Conservation (phyloP, 2,888 invertebrate species). For the Synergus umbraculus region DNA sequence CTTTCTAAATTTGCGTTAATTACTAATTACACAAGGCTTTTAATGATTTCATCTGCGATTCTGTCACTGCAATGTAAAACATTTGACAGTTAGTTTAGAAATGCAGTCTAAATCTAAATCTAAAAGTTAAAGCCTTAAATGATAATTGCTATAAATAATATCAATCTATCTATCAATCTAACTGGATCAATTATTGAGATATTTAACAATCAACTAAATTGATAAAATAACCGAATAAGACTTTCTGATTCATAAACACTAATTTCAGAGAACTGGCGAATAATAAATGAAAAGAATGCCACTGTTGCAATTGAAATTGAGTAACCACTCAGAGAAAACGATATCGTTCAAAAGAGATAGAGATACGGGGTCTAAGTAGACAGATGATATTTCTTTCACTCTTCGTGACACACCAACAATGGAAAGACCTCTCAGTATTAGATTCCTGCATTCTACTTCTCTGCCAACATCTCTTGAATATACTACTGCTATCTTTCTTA, state of each 20-base stretch:
- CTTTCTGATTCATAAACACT: neutral
- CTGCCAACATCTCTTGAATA: neutral
- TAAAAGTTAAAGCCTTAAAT: neutral
- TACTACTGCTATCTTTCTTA: neutral
- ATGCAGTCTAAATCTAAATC: too few species aligned
- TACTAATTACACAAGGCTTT: constrained; percentile 20
- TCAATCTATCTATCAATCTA: too few species aligned
- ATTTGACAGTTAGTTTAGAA: neutral
- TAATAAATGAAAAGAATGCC: constrained; percentile 12
- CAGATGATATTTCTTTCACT: constrained; percentile 37
- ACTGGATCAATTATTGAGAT: neutral
- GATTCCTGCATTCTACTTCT: constrained; percentile 14
- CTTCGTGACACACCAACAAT: constrained; percentile 37
- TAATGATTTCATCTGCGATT: neutral
- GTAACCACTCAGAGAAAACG: constrained; percentile 31
- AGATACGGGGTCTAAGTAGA: constrained; percentile 20
- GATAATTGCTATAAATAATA: neutral
- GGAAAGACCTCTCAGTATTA: constrained; percentile 25
- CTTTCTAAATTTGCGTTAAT: constrained; percentile 19
- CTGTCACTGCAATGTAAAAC: neutral
- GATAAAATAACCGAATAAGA: too few species aligned
- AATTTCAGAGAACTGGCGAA: neutral
- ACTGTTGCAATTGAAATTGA: constrained; percentile 16
- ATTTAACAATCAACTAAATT: neutral
- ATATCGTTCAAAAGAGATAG: constrained; percentile 16